Evolutionary conservation across 2,797 vertebrate genomes (phyloP), one percentile per base, ranked within the genome.

Genomic region (Carduelis carduelis): DNA sequence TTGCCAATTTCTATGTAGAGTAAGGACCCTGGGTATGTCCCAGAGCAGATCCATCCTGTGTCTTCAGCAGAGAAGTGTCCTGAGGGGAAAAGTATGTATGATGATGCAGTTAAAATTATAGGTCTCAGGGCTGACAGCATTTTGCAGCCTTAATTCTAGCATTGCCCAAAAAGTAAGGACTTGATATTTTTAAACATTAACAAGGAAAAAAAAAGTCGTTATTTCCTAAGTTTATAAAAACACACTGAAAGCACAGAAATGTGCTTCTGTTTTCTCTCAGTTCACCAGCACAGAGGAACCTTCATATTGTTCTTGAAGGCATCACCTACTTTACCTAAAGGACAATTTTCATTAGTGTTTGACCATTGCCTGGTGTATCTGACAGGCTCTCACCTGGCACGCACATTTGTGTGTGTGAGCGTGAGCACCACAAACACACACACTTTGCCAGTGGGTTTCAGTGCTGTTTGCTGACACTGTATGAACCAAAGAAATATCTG

Each of bases 381-480:
- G 49, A n/a, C 41, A 53, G 37, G 14, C 34, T 49, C 13, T 57
- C 15, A 50, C 30, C 46, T 21, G 20, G 6, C 11, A 24, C 14
- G 12, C n/a, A 5, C 1, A 0, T 84, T 16, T 49, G 12, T 53
- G 15, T 14, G 4, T 2, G 2, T 23, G 39, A 37, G 7, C 30
- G 34, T 47, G 7, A 20, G 3, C 9, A 28, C 18, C 17, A 43
- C 30, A 8, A 8, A 14, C 6, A n/a, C 23, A 30, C 24, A 43
- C 2, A 21, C 37, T 78, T 84, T 79, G n/a, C 21, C 56, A 16
- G 14, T 24, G 34, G 10, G 14, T 65, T 90, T 93, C 57, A 53
- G 14, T 65, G 55, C 41, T 69, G 12, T 53, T 87, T 74, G 35
- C 35, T 89, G 87, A 70, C 47, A 47, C 13, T 1, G 2, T 18